Evolutionary conservation across 1,140 invertebrate species (phyloP).

Genomic region (Nephila pilipes): DNA sequence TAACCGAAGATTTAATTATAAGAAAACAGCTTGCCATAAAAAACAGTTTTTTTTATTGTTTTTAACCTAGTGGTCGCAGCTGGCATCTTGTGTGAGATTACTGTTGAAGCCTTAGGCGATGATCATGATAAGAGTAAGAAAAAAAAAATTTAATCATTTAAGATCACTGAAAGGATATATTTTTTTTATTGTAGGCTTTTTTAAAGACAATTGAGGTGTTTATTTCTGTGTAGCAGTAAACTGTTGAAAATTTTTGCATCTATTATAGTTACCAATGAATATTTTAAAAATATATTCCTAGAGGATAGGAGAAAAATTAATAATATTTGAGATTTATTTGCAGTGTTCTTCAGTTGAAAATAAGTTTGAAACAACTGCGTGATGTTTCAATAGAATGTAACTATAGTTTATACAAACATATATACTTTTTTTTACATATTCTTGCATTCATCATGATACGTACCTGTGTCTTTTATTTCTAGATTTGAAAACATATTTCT

Average conservation of each 20-base stretch:
- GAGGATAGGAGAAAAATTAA: too few relatives aligned
- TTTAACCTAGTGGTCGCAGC: constrained; percentile 53
- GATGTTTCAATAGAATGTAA: too few relatives aligned
- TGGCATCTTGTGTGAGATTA: constrained; percentile 46
- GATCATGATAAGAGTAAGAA: neutral
- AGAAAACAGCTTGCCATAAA: constrained; percentile 49
- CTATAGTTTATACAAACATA: too few relatives aligned
- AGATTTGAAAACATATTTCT: too few relatives aligned
- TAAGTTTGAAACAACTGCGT: too few relatives aligned
- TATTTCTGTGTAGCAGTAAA: neutral
- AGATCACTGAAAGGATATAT: neutral
- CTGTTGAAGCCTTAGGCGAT: constrained; percentile 17
- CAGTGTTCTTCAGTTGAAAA: too few relatives aligned
- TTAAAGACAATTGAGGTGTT: neutral
- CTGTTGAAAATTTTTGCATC: neutral
- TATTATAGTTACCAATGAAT: too few relatives aligned
- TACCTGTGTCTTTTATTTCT: too few relatives aligned
- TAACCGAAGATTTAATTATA: constrained; percentile 63
- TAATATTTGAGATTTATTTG: too few relatives aligned
- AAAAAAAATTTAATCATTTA: neutral
- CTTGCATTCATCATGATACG: too few relatives aligned
- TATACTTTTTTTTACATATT: too few relatives aligned
- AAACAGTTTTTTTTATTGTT: constrained; percentile 40
- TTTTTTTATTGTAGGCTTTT: neutral
- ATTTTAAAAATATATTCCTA: too few relatives aligned